A percentile compares a stretch with the other conserved stretches of the same genome.
Conservation (phyloP, 2,113 vertebrate species). For the Strix aluco region DNA sequence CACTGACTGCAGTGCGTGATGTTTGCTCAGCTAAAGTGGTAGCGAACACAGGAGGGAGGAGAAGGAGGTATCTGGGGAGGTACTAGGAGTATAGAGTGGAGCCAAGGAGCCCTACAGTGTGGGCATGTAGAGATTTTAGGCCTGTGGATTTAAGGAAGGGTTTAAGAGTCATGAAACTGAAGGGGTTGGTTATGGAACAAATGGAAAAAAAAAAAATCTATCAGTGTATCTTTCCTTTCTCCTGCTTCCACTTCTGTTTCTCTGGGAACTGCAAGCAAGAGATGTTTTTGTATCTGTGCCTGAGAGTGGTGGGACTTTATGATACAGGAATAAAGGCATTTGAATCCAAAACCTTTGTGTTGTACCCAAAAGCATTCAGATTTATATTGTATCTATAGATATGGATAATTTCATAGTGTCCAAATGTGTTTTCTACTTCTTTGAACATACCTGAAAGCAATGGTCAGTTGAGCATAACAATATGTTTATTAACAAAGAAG, state of each 20-base stretch:
- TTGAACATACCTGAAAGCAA: not conserved
- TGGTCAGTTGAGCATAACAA: not conserved
- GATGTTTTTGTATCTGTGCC: not conserved
- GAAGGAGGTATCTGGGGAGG: not conserved
- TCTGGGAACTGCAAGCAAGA: not conserved
- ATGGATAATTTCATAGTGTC: not conserved
- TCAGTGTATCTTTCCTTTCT: not conserved
- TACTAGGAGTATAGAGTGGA: not conserved
- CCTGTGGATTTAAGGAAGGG: not conserved
- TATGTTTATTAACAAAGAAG: not conserved
- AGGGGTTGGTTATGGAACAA: not conserved
- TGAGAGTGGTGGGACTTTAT: not conserved
- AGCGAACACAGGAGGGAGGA: not conserved
- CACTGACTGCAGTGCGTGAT: fast-evolving
- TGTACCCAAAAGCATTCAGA: not conserved
- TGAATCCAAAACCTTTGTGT: not conserved
- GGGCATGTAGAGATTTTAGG: not conserved
- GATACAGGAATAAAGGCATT: not conserved
- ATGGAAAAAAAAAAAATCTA: not conserved
- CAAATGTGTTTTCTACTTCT: not conserved
- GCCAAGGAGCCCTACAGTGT: not conserved
- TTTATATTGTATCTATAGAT: not conserved
- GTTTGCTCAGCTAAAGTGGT: not conserved
- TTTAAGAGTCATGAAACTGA: not conserved
- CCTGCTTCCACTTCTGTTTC: not conserved